Base-by-base conservation (phyloP, 2,888 invertebrate genomes). In the Lycaena phlaeas region DNA sequence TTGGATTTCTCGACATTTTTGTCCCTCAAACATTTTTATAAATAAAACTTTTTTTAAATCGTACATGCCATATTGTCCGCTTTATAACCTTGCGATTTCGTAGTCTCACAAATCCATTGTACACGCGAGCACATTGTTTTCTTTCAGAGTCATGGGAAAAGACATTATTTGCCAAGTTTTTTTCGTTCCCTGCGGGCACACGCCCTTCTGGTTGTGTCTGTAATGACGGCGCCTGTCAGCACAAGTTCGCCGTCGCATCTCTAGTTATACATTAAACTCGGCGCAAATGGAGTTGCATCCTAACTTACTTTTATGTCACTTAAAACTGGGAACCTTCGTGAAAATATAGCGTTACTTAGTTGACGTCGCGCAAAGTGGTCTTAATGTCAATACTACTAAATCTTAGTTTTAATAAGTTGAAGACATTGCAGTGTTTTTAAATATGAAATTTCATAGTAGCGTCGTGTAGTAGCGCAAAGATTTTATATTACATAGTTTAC, bases 281-380 rank as follows among this genome's bases (percentile, higher is more conserved):
- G 4, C 18, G 34, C 34, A 34, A 34, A 34, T 34, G 34, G 34
- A 22, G 34, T 11, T 11, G 18, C 34, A 34, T 18, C 34, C 34
- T 22, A 34, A 34, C 11, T 34, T 34, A 12, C 34, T 18, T 34
- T 34, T 34, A 34, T 22, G 34, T 34, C 34, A 34, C 34, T 34
- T 14, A 22, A 34, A 34, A 34, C 18, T 34, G 12, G 34, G 34
- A 12, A 34, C 18, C 28, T n/a, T 2, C 5, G 28, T 29, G 34
- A 22, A 22, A 34, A 34, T 34, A 34, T 34, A 18, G 11, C 31
- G 31, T 31, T 15, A 34, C 34, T 34, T 11, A 22, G 34, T 34
- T 34, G 34, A 34, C 12, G 34, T 18, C 34, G 11, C 31, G 6
- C 31, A 31, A 31, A 31, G 31, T 31, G 17, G 17, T 17, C 31